A percentile compares a stretch with the other conserved stretches of the same genome.
These are phyloP conservation scores for Propithecus perrieri DNA, from an alignment of 2,797 vertebrate genomes.

Conservation along the genomic window DNA sequence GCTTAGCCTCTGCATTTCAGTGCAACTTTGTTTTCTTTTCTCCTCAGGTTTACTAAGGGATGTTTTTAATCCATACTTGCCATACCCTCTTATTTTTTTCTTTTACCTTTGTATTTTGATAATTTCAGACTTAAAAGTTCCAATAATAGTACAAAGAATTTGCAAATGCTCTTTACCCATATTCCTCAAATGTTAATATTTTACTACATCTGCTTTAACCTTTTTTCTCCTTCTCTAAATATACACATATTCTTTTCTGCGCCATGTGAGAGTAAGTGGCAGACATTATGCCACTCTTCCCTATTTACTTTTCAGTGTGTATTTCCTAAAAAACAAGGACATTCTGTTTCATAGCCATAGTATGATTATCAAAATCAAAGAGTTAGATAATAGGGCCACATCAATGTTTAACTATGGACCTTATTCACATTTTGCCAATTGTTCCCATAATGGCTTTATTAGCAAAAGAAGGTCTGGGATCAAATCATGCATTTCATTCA, in stretches of 20 bases:
- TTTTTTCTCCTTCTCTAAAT: not conserved
- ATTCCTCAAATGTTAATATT: conserved; percentile 1
- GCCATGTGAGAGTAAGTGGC: not conserved
- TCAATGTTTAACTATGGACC: not conserved
- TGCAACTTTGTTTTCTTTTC: conserved; percentile 25
- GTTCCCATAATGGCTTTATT: not conserved
- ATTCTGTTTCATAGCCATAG: not conserved
- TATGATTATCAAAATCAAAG: conserved; percentile 13
- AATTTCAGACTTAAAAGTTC: not conserved
- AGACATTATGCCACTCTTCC: not conserved
- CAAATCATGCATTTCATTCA: not conserved
- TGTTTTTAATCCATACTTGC: not conserved
- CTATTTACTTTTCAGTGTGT: not conserved
- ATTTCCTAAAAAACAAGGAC: conserved; percentile 37
- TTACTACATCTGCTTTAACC: not conserved
- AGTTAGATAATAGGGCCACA: not conserved
- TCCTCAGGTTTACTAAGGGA: not conserved
- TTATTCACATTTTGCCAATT: not conserved
- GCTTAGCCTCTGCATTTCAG: not conserved
- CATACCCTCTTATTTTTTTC: not conserved
- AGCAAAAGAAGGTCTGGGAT: not conserved
- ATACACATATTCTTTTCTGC: not conserved
- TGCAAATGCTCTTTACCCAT: not conserved
- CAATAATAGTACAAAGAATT: conserved; percentile 29
- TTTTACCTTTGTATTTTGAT: conserved; percentile 30